A percentile compares a stretch with the other conserved stretches of the same genome.
phyloP scores from a whole-genome alignment of 2,797 vertebrate species.

The Pygocentrus nattereri region DNA sequence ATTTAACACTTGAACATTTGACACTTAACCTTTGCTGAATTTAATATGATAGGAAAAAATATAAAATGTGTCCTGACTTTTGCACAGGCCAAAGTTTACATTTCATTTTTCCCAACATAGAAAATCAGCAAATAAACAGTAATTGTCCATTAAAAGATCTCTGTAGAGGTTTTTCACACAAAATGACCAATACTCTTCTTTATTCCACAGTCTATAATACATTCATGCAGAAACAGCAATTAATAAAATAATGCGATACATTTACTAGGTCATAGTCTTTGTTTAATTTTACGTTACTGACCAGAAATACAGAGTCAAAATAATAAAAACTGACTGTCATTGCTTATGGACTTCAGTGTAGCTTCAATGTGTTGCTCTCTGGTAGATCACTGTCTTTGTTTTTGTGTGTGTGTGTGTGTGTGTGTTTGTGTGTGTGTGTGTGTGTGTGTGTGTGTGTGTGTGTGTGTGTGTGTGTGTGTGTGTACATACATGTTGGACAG shows the following conservation, averaged over 20 bases:
- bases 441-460: conserved; percentile 14
- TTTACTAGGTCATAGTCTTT: no score
- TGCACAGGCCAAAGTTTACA: no score
- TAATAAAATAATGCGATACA: no score
- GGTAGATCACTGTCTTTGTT: neutral
- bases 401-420: conserved; percentile 49
- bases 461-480: conserved; percentile 50
- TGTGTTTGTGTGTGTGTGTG: conserved; percentile 10
- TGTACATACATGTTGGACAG: conserved; percentile 15
- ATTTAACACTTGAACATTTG: no score
- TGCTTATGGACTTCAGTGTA: neutral
- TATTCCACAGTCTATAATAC: neutral
- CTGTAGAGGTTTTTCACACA: no score
- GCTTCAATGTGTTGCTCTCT: neutral
- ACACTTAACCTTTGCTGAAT: no score
- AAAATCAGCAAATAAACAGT: no score
- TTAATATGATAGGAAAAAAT: no score
- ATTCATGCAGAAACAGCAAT: neutral
- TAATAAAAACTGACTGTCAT: neutral
- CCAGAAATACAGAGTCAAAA: no score
- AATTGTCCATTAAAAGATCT: no score
- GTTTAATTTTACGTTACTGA: neutral
- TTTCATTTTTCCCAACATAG: no score
- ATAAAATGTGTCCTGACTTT: no score
- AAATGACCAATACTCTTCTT: neutral